Percentiles rank a stretch among this genome's conserved stretches.
Evolutionary conservation across 2,888 invertebrate species (phyloP).

Genomic region (Chloroclysta siterata): DNA sequence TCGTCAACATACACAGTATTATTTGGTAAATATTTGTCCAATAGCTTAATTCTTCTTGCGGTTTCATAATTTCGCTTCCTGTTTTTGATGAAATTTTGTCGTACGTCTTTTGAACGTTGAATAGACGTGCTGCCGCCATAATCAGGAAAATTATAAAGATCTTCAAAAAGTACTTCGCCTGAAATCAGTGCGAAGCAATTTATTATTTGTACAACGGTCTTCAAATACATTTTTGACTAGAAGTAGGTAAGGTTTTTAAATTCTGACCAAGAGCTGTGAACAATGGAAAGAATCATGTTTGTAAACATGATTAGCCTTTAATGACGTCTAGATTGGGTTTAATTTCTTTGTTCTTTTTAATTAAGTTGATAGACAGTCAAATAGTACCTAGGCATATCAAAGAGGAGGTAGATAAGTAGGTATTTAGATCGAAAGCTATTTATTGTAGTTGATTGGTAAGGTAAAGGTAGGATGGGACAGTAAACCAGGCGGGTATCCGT

Average conservation of each 20-base stretch:
- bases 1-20: conserved; percentile 52
- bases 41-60: conserved; percentile 22
- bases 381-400: no score
- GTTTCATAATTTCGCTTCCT: conserved; percentile 40
- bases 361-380: neutral
- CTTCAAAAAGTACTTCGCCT: conserved; percentile 15
- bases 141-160: conserved; percentile 25
- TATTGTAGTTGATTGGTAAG: no score
- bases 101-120: conserved; percentile 32
- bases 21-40: conserved; percentile 41
- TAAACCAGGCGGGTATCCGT: no score
- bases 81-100: conserved; percentile 45
- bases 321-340: neutral
- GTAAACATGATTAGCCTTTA: conserved; percentile 29
- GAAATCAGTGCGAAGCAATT: conserved; percentile 14
- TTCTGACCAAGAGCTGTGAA: neutral
- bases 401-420: neutral
- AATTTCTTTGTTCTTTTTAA: neutral
- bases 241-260: neutral
- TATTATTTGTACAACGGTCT: conserved; percentile 5
- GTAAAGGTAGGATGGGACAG: no score
- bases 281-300: conserved; percentile 29
- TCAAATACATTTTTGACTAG: conserved; percentile 21
- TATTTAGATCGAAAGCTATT: no score
- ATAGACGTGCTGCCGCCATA: conserved; percentile 18